Evolutionary conservation across 53 echinoderm and acorn worm species (phyloP), one percentile per base, ranked within the genome.

Genomic region (Henricia sp.): DNA sequence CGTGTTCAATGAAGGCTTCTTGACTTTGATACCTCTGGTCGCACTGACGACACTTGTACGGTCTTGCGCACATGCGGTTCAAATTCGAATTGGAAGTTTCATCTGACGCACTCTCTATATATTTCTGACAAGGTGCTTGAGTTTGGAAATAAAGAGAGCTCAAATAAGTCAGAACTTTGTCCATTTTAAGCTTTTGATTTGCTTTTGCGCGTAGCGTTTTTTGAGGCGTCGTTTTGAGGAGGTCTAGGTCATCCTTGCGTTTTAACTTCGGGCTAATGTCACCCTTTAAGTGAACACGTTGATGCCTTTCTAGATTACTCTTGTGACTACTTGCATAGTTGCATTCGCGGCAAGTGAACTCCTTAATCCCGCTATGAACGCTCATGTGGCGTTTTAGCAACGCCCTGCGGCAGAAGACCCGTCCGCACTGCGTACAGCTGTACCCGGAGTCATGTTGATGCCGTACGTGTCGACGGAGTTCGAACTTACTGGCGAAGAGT

Each of bases 311-410:
- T 41, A 92, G 28, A 37, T 92, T 92, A 39, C 92, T 92, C 82
- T 92, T 92, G 50, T 92, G 92, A 51, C 92, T 92, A 23, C 85
- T 92, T 19, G 92, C 92, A 70, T 92, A 92, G 30, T 58, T 66
- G 67, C 92, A 92, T 30, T 78, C 56, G 55, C 73, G 52, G 50
- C 92, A 92, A 26, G 69, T 77, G 63, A 89, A 92, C 24, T 89
- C 92, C 30, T 89, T 89, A 38, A 89, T 65, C 1, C 92, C 92
- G 68, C 72, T 92, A 66, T 92, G 92, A 12, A 92, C 92, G 43
- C 77, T 89, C 53, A 89, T 72, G 35, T 92, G 92, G 32, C 92
- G 85, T 68, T 92, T 92, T 37, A 92, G 89, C 30, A 92, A 52
- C 17, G 92, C 92, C 70, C 89, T 92, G 10, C 92, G 62, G 54